Evolutionary conservation across 2,888 invertebrate genomes (phyloP).

Genomic region (Baronia brevicornis): DNA sequence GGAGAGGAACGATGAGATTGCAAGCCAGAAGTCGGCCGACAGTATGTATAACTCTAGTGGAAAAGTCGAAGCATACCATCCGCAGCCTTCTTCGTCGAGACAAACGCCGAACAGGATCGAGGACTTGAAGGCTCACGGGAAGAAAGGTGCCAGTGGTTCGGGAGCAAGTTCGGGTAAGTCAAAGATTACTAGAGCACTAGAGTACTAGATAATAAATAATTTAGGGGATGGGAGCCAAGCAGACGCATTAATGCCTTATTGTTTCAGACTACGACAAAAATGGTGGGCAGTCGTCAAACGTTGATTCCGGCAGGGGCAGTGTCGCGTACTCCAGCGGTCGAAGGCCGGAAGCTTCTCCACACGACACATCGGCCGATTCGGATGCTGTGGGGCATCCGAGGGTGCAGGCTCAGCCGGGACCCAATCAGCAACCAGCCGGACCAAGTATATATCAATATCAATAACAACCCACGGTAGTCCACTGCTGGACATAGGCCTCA

Average conservation of each 20-base stretch:
- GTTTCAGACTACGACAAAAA: slow-evolving; percentile 83
- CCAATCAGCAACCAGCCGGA: slow-evolving; percentile 48
- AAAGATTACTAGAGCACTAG: too few species aligned
- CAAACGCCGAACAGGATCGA: slow-evolving; percentile 65
- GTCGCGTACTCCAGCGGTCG: slow-evolving; percentile 86
- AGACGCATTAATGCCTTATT: not conserved
- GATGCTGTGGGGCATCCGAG: slow-evolving; percentile 58
- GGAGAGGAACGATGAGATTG: slow-evolving; percentile 57
- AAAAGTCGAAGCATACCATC: slow-evolving; percentile 50
- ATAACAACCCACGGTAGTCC: too few species aligned
- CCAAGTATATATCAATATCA: too few species aligned
- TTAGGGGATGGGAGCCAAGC: too few species aligned
- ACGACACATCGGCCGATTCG: slow-evolving; percentile 76
- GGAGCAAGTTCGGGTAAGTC: slow-evolving; percentile 76
- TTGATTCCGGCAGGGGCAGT: slow-evolving; percentile 87
- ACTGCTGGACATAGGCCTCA: too few species aligned
- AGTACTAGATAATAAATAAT: too few species aligned
- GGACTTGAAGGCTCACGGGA: slow-evolving; percentile 63
- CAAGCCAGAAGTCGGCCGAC: slow-evolving; percentile 69
- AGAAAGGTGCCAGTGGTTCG: slow-evolving; percentile 70
- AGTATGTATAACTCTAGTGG: slow-evolving; percentile 76
- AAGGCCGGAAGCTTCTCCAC: slow-evolving; percentile 70
- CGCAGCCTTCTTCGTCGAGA: slow-evolving; percentile 68
- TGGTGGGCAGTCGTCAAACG: slow-evolving; percentile 83
- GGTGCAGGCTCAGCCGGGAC: slow-evolving; percentile 48